Base-by-base conservation (phyloP, 2,797 vertebrate species). In the Hipposideros larvatus region DNA sequence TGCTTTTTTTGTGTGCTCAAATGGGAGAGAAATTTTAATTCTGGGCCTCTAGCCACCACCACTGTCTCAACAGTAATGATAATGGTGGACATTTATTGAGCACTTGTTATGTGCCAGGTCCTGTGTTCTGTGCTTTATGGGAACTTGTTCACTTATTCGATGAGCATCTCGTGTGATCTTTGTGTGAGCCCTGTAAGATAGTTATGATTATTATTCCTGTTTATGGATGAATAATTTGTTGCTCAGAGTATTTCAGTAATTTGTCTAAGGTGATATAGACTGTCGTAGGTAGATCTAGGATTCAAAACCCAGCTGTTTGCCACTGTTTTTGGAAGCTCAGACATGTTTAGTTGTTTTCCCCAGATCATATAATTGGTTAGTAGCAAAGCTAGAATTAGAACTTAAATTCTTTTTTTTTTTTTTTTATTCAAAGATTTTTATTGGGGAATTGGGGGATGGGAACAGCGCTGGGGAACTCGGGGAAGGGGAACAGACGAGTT, bases 301-400 rank as follows among this genome's bases (percentile, higher is more conserved):
- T 74, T 91, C 74, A 95, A 88, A 96, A 66, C 61, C 41, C 68
- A 91, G 18, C 24, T 84, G 63, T 87, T 78, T 22, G 18, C 26
- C 22, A 63, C 34, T 87, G 7, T n/a, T 92, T n/a, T 94, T 48
- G 14, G 83, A 94, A 89, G 28, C 31, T 55, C 31, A 89, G 63
- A 53, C 4, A 88, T 75, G 37, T 94, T 59, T 51, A 28, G 43
- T 73, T 61, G 92, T 87, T 96, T 89, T 24, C 16, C 48, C 55
- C 16, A 88, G 31, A 75, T 90, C 31, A 53, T 71, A 9, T 68
- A 92, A 77, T 77, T 88, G 59, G 77, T 94, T 87, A 95, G 65
- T 79, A 91, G 75, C 92, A 97, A 96, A 94, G 75, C 43, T 94
- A 70, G 88, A 86, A 80, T 91, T 96, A 91, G 75, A 89, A 92